A percentile compares a stretch with the other conserved stretches of the same genome.
These are phyloP conservation scores for Drosophila subsilvestris DNA, from an alignment of 2,888 invertebrate species.

Conservation along the genomic window DNA sequence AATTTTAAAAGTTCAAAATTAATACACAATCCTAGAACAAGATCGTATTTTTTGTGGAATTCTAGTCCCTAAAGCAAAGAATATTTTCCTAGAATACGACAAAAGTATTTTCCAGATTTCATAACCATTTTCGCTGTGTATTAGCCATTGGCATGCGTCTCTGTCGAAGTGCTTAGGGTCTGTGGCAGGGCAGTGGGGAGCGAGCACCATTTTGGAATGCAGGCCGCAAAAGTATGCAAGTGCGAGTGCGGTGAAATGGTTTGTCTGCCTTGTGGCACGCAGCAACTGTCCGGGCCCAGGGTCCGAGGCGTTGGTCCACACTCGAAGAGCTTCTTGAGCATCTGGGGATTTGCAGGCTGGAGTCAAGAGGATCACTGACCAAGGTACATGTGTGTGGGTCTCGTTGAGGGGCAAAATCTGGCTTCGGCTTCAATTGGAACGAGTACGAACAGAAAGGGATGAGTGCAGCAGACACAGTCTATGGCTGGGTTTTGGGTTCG, in stretches of 20 bases:
- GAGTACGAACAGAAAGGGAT: conserved; percentile 1
- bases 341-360: conserved; percentile 28
- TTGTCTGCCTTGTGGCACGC: conserved; percentile 52
- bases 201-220: conserved; percentile 48
- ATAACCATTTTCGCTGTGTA: background rate
- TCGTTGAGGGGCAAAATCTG: conserved; percentile 1
- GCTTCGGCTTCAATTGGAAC: conserved; percentile 18
- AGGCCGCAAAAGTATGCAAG: conserved; percentile 59
- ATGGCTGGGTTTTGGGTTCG: conserved; percentile 1
- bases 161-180: conserved; percentile 2
- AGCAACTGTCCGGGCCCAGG: conserved; percentile 13
- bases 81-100: background rate
- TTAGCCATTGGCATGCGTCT: background rate
- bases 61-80: background rate
- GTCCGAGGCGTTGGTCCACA: conserved; percentile 30
- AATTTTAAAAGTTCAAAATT: background rate
- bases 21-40: background rate
- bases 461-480: conserved; percentile 35
- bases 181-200: conserved; percentile 9
- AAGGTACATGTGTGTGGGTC: conserved; percentile 11
- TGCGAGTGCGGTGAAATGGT: conserved; percentile 49
- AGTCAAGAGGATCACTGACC: conserved; percentile 19
- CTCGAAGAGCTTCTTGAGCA: conserved; percentile 21
- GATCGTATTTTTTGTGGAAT: background rate
- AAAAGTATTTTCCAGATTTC: background rate